These are phyloP conservation scores for Eristalis tenax DNA, from an alignment of 2,888 invertebrate genomes.

Conservation along the genomic window DNA sequence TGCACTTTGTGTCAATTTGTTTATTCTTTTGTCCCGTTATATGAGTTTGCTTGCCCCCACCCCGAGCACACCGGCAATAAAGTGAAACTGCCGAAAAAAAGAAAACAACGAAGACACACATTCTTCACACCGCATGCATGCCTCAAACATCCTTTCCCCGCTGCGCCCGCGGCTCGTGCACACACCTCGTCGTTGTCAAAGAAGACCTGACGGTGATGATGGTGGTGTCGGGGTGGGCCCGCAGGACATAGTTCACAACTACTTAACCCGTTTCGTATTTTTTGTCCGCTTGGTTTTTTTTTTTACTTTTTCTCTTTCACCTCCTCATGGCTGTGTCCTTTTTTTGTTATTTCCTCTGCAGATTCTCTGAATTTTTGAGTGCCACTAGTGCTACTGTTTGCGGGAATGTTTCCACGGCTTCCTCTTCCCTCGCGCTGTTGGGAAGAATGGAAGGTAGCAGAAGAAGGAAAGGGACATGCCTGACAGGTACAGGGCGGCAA, in stretches of 20 bases:
- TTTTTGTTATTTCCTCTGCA: slow-evolving; percentile 21
- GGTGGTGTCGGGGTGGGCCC: slow-evolving; percentile 47
- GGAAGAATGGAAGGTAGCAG: too few relatives aligned
- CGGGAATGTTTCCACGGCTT: slow-evolving; percentile 52
- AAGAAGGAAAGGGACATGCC: not conserved
- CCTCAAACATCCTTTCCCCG: slow-evolving; percentile 16
- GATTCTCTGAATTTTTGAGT: slow-evolving; percentile 66
- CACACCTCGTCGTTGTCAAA: slow-evolving; percentile 32
- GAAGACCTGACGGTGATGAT: slow-evolving; percentile 45
- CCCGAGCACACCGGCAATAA: slow-evolving; percentile 46
- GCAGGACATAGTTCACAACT: slow-evolving; percentile 72
- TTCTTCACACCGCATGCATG: slow-evolving; percentile 41
- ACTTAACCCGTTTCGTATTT: slow-evolving; percentile 61
- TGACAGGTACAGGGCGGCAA: slow-evolving; percentile 52
- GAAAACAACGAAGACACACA: slow-evolving; percentile 20
- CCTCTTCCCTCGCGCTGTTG: slow-evolving; percentile 4
- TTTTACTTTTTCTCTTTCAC: slow-evolving; percentile 11
- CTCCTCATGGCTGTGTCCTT: slow-evolving; percentile 8
- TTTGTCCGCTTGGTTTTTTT: not conserved
- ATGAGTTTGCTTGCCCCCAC: slow-evolving; percentile 22
- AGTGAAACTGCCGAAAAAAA: slow-evolving; percentile 46
- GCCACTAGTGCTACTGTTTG: slow-evolving; percentile 58
- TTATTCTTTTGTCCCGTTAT: slow-evolving; percentile 31
- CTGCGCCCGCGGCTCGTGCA: not conserved
- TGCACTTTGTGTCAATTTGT: slow-evolving; percentile 53